Percentiles rank a stretch among this genome's conserved stretches.
Conservation (phyloP, 2,888 invertebrate species). For the Stramonita haemastoma region DNA sequence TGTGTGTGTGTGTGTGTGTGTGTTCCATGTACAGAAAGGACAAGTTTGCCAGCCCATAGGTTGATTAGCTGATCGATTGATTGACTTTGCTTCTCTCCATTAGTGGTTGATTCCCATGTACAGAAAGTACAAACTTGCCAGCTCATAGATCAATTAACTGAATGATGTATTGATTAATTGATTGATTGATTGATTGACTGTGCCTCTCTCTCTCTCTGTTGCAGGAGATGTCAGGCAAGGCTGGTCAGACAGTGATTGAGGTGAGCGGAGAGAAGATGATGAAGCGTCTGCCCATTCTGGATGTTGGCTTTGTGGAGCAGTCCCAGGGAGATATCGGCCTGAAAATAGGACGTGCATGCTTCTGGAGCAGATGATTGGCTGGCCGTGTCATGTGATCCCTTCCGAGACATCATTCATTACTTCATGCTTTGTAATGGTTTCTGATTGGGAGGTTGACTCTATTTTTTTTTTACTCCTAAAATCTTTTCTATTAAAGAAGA, state of each 20-base stretch:
- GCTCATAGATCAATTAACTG: too few relatives aligned
- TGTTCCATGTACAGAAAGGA: too few relatives aligned
- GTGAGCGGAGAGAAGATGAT: constrained; percentile 78
- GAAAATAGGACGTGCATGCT: constrained; percentile 91
- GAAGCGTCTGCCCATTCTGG: constrained; percentile 87
- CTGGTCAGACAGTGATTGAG: constrained; percentile 87
- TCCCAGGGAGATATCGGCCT: constrained; percentile 85
- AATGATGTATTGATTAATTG: too few relatives aligned
- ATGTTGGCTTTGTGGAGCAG: constrained; percentile 89
- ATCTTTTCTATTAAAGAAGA: neutral
- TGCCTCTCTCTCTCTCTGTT: neutral
- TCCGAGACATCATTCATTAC: constrained; percentile 33
- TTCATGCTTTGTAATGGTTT: neutral
- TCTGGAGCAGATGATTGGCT: constrained; percentile 70
- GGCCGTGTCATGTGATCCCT: constrained; percentile 28
- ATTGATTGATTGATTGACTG: neutral
- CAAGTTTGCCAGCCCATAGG: too few relatives aligned
- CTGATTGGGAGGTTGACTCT: neutral
- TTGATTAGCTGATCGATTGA: too few relatives aligned
- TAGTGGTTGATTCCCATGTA: too few relatives aligned
- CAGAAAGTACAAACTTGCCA: too few relatives aligned
- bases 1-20: too few relatives aligned
- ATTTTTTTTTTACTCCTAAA: neutral
- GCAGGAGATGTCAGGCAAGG: constrained; percentile 84
- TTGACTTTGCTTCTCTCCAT: too few relatives aligned